Evolutionary conservation across 2,888 invertebrate genomes (phyloP), one percentile per base, ranked within the genome.

Genomic region (Dinocampus coccinellae): DNA sequence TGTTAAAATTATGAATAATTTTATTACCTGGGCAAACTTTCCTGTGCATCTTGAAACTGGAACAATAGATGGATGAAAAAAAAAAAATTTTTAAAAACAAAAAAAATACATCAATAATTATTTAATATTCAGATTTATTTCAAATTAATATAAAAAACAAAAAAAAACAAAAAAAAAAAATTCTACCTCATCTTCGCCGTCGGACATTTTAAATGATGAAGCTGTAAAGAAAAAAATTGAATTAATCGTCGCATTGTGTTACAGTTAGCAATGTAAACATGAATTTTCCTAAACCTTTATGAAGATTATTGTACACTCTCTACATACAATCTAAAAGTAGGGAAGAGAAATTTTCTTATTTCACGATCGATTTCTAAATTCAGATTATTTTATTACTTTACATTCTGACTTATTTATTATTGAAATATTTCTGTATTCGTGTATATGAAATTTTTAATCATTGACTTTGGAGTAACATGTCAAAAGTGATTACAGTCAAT

Each of bases 11-110:
- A n/a, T n/a, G n/a, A n/a, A 61, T 22, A 16, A 33, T 13, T 11
- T 2, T 10, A 36, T 47, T 83, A 90, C 89, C 85, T 80, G 10
- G 88, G 83, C 58, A 88, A 80, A 47, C 83, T 83, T 77, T 89
- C 89, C 71, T 87, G 87, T 24, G 90, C 90, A 86, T 90, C 90
- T 85, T 90, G 89, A 74, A 90, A 90, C 89, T 90, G 82, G 75
- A 88, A 57, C 9, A 20, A 10, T 22, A n/a, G n/a, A n/a, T n/a
- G n/a, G n/a, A n/a, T n/a, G n/a, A n/a, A n/a, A n/a, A n/a, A n/a
- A n/a, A n/a, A n/a, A n/a, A n/a, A n/a, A n/a, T n/a, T n/a, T n/a
- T n/a, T n/a, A 61, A 11, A 2, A 57, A 24, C 61, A 70, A 60
- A 70, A 33, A n/a, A 10, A 62, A 39, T 39, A 61, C 2, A 34